These are phyloP conservation scores for Fregetta grallaria DNA, from an alignment of 2,113 vertebrate genomes.

Conservation along the genomic window DNA sequence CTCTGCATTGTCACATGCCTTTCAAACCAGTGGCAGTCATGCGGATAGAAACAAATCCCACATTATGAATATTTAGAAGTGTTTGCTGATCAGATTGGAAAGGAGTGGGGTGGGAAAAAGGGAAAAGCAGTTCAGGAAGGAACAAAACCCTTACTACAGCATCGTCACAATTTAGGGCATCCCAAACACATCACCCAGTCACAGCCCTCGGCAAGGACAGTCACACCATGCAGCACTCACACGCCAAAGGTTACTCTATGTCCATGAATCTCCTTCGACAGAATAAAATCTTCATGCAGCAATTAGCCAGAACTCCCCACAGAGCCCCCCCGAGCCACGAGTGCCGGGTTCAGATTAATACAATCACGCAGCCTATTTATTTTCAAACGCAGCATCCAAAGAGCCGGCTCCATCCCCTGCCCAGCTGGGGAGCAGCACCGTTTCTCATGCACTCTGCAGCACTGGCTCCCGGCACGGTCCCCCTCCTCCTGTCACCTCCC, in stretches of 20 bases:
- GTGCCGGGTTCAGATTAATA: background rate
- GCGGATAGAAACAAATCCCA: background rate
- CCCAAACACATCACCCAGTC: background rate
- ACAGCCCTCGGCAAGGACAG: background rate
- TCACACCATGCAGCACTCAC: background rate
- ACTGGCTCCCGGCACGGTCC: accelerated
- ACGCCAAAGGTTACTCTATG: background rate
- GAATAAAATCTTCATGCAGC: background rate
- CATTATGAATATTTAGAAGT: background rate
- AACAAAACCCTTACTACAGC: background rate
- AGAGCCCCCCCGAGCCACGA: accelerated
- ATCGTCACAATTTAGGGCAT: background rate
- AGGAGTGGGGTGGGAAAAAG: background rate
- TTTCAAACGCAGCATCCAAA: background rate
- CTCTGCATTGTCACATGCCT: background rate
- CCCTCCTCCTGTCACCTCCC: background rate
- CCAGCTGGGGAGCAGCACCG: background rate
- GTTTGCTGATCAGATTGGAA: background rate
- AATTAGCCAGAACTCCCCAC: background rate
- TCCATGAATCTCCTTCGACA: background rate
- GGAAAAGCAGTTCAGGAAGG: background rate
- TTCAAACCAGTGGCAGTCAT: background rate
- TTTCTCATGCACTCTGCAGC: background rate
- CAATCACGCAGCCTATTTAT: background rate
- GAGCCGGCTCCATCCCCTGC: background rate